These are phyloP conservation scores for Drosophila micromelanica DNA, from an alignment of 1,140 invertebrate genomes.

Conservation along the genomic window DNA sequence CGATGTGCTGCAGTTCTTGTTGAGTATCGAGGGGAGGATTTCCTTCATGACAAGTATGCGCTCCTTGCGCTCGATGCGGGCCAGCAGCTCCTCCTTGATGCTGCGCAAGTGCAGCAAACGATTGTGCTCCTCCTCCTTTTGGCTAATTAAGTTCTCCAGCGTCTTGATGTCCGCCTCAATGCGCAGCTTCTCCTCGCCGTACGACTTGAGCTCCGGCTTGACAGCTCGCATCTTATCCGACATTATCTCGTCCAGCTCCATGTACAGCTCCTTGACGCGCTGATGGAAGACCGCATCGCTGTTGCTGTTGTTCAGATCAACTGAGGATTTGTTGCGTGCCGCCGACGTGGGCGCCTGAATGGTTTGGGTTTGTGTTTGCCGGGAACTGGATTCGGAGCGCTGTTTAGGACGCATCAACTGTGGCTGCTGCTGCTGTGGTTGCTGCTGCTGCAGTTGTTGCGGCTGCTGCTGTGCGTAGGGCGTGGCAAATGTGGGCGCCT, in stretches of 20 bases:
- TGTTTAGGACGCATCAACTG: constrained; percentile 24
- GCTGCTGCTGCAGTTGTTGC: not conserved
- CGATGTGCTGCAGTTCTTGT: constrained; percentile 39
- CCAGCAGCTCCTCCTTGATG: constrained; percentile 51
- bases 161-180: constrained; percentile 47
- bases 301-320: constrained; percentile 65
- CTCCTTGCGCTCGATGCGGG: constrained; percentile 48
- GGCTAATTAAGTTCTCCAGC: constrained; percentile 43
- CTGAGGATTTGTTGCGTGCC: constrained; percentile 11
- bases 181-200: constrained; percentile 35
- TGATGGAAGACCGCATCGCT: constrained; percentile 59
- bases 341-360: not conserved
- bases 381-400: constrained; percentile 39
- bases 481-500: not conserved
- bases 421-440: constrained; percentile 14
- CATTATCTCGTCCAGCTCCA: constrained; percentile 44
- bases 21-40: constrained; percentile 45
- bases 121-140: constrained; percentile 69
- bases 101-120: constrained; percentile 52
- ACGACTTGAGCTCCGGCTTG: constrained; percentile 27
- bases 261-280: constrained; percentile 47
- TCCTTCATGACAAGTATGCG: constrained; percentile 44
- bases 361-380: constrained; percentile 37
- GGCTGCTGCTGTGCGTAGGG: not conserved
- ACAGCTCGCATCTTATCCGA: constrained; percentile 32